Evolutionary conservation across 1,140 invertebrate genomes (phyloP).

Genomic region (Mamestra configurata): DNA sequence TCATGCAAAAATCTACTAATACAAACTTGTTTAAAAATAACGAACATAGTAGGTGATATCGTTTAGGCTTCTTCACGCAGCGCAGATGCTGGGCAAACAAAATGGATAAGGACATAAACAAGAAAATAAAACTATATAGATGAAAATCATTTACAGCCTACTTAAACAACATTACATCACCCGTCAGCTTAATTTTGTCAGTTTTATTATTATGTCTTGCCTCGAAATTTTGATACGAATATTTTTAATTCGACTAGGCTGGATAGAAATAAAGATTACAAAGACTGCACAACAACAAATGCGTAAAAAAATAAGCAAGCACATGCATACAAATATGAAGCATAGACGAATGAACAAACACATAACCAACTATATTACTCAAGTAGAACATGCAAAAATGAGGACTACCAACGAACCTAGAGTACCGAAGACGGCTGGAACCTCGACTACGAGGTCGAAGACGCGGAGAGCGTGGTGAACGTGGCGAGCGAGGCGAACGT

Average conservation of each 20-base stretch:
- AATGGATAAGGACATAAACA: neutral
- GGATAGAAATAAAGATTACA: neutral
- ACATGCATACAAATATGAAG: constrained; percentile 45
- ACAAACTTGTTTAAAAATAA: no score
- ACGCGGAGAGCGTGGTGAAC: constrained; percentile 63
- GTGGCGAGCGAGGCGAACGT: constrained; percentile 60
- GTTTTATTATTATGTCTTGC: neutral
- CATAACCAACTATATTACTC: constrained; percentile 2
- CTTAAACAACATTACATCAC: no score
- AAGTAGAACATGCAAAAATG: constrained; percentile 24
- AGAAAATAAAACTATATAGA: neutral
- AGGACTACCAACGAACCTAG: constrained; percentile 74
- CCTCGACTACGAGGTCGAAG: constrained; percentile 75
- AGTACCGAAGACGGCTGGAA: constrained; percentile 78
- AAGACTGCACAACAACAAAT: neutral
- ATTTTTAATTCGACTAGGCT: neutral
- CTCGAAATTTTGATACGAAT: neutral
- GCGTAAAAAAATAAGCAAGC: neutral
- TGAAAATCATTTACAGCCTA: no score
- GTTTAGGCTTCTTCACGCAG: no score
- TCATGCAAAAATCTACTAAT: no score
- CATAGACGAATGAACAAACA: constrained; percentile 29
- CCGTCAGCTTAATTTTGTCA: neutral
- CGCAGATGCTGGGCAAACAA: no score
- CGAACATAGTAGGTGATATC: no score